Evolutionary conservation across 2,888 invertebrate genomes (phyloP), one percentile per base, ranked within the genome.

Genomic region (Athetis lepigone): DNA sequence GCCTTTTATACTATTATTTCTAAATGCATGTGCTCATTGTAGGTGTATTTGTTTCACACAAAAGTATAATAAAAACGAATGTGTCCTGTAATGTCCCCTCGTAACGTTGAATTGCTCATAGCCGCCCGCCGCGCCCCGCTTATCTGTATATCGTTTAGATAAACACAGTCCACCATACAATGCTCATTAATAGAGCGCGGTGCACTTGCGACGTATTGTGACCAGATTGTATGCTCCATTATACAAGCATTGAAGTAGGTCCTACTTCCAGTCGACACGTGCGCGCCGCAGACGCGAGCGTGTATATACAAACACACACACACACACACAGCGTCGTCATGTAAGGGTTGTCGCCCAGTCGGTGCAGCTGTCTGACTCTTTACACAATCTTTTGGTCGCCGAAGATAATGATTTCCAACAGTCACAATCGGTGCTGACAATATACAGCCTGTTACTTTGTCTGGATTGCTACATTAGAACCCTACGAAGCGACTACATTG

Each of bases 111-210:
- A 64, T 46, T 40, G 13, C 19, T 25, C 37, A 19, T 1, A 18
- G 27, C 19, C 11, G 16, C 4, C 58, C 25, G 25, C 16, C 18
- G 13, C 36, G 36, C 37, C 40, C 39, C 33, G 33, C 68, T 77
- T 77, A 79, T 82, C 80, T 65, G 40, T 75, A 56, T 61, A 78
- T 79, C 83, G 69, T 47, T 82, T 77, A 72, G 64, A 64, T 79
- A 84, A 81, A 84, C 78, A 75, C 37, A 45, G 13, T 37, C 51
- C 33, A 42, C 52, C 50, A 58, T 55, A 39, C 57, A 36, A 33
- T 55, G 42, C 49, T 37, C 40, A 57, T 56, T 59, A 40, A 50
- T 51, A 33, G 45, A 54, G 23, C 51, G 47, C 57, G 42, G 47
- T 39, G 58, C 58, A 66, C 71, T 77, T 66, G 63, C 46, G 16